Base-by-base conservation (phyloP, 2,888 invertebrate genomes). In the Keiferia lycopersicella region DNA sequence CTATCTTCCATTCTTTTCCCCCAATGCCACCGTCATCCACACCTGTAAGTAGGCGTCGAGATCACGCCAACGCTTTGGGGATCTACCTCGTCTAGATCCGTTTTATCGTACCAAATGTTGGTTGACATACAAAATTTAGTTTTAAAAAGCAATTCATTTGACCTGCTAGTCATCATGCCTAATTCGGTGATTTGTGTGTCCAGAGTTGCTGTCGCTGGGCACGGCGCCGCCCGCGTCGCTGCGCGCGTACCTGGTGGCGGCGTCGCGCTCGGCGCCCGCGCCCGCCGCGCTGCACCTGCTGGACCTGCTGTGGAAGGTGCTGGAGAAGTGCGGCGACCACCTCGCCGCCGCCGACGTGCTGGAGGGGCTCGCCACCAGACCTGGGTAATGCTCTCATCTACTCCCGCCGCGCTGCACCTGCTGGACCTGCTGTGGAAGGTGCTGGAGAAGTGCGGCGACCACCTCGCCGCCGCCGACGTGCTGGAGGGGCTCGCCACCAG, bases 221-320 rank as follows among this genome's bases (percentile, higher is more conserved):
- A 92, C 93, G 58, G 90, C 95, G 0, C 93, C 94, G 12, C 93
- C 94, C 50, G 92, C 95, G 1, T 96, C 95, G 11, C 88, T 98
- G 57, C 97, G 98, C 82, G 92, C 94, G 30, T 98, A 96, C 84
- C 88, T 98, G 56, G 93, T 92, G 61, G 90, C 92, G 87, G 93
- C 87, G 62, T 93, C 92, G 60, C 92, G 86, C 73, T 91, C 82
- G 68, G 93, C 83, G 63, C 93, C 94, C 10, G 93, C 95, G 59
- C 87, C 93, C 70, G 83, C 94, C 63, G 93, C 95, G 72, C 80
- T 94, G 0, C 89, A 91, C 70, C 86, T 95, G 22, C 93, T 96
- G 69, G 97, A 98, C 82, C 89, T 99, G 69, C 88, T 99, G 64
- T 99, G 99, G 99, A 98, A 98, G 86, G 98, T 96, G 82, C 98